Evolutionary conservation across 2,888 invertebrate species (phyloP).

Genomic region (Cataglyphis cursor): DNA sequence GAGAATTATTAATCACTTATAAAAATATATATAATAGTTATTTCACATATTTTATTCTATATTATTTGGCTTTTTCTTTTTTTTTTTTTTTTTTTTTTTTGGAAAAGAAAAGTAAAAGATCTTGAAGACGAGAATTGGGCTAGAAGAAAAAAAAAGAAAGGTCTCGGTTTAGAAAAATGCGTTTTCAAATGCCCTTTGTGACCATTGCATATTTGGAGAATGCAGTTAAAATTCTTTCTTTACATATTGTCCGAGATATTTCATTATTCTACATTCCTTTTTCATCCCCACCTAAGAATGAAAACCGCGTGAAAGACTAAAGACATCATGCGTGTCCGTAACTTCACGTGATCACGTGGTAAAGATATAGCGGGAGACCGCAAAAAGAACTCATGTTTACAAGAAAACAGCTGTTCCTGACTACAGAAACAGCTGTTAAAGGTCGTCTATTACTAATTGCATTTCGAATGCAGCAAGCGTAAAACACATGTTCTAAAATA

Average conservation of each 20-base stretch:
- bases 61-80: not conserved
- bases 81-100: not conserved
- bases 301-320: not conserved
- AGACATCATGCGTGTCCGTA: not conserved
- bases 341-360: not conserved
- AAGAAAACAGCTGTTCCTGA: not conserved
- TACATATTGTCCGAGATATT: not conserved
- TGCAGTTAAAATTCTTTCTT: not conserved
- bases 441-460: not conserved
- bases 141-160: not conserved
- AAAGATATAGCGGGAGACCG: not conserved
- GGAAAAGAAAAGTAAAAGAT: not conserved
- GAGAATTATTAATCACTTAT: not conserved
- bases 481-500: not conserved
- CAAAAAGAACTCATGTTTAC: slow-evolving; percentile 1
- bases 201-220: not conserved
- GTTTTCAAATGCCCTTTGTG: not conserved
- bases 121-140: not conserved
- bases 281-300: not conserved
- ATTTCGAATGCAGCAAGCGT: not conserved
- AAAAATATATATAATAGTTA: not conserved
- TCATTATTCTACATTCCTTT: not conserved
- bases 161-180: not conserved
- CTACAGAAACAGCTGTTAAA: slow-evolving; percentile 2
- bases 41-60: not conserved